A percentile compares a stretch with the other conserved stretches of the same genome.
These are phyloP conservation scores for Alca torda DNA, from an alignment of 2,797 vertebrate genomes.

Conservation along the genomic window DNA sequence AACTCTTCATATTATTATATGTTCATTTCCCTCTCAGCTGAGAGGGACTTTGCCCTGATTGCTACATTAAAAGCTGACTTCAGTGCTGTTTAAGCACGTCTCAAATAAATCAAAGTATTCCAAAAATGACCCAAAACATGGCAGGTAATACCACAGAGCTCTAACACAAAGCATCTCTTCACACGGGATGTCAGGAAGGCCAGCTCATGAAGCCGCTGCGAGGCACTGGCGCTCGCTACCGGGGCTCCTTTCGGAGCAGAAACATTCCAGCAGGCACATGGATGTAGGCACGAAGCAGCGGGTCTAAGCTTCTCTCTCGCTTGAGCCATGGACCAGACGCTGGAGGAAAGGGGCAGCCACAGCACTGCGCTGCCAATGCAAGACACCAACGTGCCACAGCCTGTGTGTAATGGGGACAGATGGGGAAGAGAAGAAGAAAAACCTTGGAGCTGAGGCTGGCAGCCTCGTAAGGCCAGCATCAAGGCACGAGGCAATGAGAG, in stretches of 20 bases:
- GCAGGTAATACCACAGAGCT: not conserved
- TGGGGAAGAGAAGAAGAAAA: not conserved
- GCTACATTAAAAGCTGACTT: not conserved
- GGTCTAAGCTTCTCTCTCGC: not conserved
- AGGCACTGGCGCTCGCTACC: fast-evolving
- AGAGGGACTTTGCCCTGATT: not conserved
- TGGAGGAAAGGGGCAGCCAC: not conserved
- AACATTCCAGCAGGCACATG: not conserved
- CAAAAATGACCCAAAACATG: not conserved
- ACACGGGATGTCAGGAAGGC: fast-evolving
- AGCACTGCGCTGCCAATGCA: not conserved
- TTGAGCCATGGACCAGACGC: not conserved
- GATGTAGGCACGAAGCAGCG: fast-evolving
- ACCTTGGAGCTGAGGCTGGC: not conserved
- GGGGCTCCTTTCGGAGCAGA: not conserved
- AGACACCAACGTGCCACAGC: fast-evolving
- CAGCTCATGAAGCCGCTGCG: not conserved
- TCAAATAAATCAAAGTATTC: not conserved
- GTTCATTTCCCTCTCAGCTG: not conserved
- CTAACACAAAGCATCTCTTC: fast-evolving
- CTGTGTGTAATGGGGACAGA: fast-evolving
- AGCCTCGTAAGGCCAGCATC: not conserved
- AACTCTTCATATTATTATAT: not conserved
- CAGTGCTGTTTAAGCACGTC: not conserved
- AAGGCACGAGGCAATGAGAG: not conserved